A percentile compares a stretch with the other conserved stretches of the same genome.
These are phyloP conservation scores for Syngnathus floridae DNA, from an alignment of 2,113 vertebrate genomes.

Conservation along the genomic window DNA sequence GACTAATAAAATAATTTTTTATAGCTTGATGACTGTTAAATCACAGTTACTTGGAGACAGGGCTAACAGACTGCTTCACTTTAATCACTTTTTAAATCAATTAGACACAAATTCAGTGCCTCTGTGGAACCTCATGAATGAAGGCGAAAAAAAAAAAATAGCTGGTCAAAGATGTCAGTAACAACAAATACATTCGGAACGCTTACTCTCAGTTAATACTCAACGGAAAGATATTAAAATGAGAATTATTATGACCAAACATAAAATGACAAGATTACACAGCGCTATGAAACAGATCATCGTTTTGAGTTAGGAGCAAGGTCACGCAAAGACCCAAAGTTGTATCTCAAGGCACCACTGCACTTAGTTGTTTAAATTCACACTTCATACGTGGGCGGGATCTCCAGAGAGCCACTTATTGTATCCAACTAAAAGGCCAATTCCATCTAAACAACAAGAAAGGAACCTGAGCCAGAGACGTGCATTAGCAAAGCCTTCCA, in stretches of 20 bases:
- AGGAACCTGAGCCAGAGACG: conserved; percentile 7
- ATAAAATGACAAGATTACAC: no score
- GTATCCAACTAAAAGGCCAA: not conserved
- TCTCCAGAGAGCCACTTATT: not conserved
- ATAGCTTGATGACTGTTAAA: conserved; percentile 10
- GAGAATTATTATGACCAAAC: not conserved
- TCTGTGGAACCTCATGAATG: not conserved
- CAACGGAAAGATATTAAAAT: conserved; percentile 2
- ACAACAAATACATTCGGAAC: not conserved
- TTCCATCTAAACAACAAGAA: not conserved
- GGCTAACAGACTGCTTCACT: not conserved
- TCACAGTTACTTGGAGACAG: conserved; percentile 15
- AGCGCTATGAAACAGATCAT: no score
- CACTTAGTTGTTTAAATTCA: not conserved
- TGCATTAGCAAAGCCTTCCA: conserved; percentile 44
- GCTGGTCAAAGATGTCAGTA: not conserved
- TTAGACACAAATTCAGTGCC: conserved; percentile 4
- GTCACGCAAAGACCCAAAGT: no score
- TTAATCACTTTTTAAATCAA: conserved; percentile 1
- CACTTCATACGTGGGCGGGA: not conserved
- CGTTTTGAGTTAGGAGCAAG: no score
- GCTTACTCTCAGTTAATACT: not conserved
- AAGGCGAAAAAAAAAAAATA: not conserved
- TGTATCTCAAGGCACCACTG: not conserved
- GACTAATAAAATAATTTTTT: conserved; percentile 9